phyloP scores from a whole-genome alignment of 2,797 vertebrate genomes.

The Prionace glauca region DNA sequence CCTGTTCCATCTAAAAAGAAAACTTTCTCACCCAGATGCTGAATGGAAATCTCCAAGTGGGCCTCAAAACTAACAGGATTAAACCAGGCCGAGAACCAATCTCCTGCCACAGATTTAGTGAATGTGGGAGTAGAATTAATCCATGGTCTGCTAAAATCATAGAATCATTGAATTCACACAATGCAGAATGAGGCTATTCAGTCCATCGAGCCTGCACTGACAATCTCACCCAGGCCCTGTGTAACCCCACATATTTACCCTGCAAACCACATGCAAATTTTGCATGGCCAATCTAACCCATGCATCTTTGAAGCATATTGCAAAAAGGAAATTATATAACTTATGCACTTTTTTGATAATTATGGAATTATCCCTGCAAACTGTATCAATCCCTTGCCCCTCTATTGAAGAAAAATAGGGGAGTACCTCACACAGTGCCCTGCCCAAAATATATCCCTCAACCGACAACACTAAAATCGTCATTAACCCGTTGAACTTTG shows the following conservation, averaged over 20 bases:
- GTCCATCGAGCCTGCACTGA: no score
- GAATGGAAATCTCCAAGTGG: background rate
- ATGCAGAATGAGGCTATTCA: no score
- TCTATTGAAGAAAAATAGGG: background rate
- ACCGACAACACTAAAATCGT: background rate
- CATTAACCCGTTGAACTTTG: background rate
- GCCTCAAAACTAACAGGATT: background rate
- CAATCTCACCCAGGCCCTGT: no score
- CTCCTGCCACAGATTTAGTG: background rate
- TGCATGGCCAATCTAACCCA: no score
- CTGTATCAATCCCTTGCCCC: background rate
- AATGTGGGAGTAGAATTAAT: background rate
- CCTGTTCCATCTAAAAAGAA: background rate
- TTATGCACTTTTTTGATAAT: background rate
- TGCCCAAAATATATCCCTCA: background rate
- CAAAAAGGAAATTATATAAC: background rate
- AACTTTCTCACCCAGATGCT: background rate
- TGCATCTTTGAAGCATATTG: background rate
- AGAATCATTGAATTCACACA: no score
- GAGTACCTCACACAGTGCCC: background rate
- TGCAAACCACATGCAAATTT: no score
- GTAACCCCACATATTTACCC: no score
- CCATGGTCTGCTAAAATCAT: background rate
- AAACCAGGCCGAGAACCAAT: background rate
- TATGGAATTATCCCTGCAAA: background rate